Base-by-base conservation (phyloP, 2,797 vertebrate genomes). In the Crypturellus tataupa region DNA sequence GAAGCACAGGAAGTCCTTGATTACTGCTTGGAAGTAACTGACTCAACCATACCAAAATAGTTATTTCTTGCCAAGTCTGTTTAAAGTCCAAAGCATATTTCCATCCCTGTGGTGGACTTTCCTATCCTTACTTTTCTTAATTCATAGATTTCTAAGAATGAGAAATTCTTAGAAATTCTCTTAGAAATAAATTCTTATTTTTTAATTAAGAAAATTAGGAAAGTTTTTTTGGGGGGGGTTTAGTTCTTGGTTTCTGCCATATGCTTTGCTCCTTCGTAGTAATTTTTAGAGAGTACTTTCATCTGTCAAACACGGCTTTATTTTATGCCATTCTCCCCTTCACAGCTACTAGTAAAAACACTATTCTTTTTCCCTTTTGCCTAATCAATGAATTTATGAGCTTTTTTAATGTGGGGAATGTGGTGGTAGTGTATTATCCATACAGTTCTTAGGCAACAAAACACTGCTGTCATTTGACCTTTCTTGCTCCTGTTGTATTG, bases 1-100 rank as follows among this genome's bases (percentile, higher is more conserved):
- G 33, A 90, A 72, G 21, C 73, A 27, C 51, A 81, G 95, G 93
- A 91, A 93, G 69, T 81, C 70, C 93, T 89, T 90, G 94, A 94
- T 60, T 63, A 64, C 70, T 76, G 82, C 80, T 94, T 86, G 75
- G 89, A 95, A 95, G 87, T 67, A 93, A 9, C 20, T 64, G 19
- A 31, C 55, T 82, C 42, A 71, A 94, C 67, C 56, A 60, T 67
- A 80, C 70, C 16, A 71, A 89, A 94, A 56, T 31, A 37, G 60
- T 31, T 58, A 1, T 56, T 85, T 87, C 87, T 84, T 80, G 68
- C 70, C 81, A 92, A 42, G 42, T 81, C 53, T 31, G 44, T 84
- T 60, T 33, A 82, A 82, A 90, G 56, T 85, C 19, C 35, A 17
- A 35, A 90, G 44, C 70, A 24, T 73, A 5, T 87, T 40, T 77